Base-by-base conservation (phyloP, 2,888 invertebrate species). In the Euclidia mi region DNA sequence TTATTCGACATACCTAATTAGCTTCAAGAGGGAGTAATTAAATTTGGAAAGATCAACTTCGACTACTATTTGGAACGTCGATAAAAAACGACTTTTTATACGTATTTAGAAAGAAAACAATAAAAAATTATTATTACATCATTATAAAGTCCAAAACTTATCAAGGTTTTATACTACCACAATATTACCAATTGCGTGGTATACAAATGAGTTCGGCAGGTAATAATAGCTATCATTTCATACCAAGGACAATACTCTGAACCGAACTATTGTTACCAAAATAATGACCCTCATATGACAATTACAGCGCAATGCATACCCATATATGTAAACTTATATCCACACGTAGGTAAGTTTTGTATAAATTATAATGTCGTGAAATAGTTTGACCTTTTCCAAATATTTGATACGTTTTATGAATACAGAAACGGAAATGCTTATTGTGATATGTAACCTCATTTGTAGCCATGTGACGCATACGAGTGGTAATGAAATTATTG, bases 181-280 rank as follows among this genome's bases (percentile, higher is more conserved):
- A 25, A 25, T 25, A 25, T 25, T 7, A 25, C 20, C 20, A 25
- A 25, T 25, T 25, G 2, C 7, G 20, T 25, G 20, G 10, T 2
- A 29, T 10, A 2, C 0, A 34, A 6, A 34, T 14, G 7, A 34
- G 1, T 71, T 61, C 47, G 14, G 4, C 32, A 34, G 28, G 37
- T 59, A 53, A 64, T 71, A 42, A 63, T 46, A 31, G 3, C 50
- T 45, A 65, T 64, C 48, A 56, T 71, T 60, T 41, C 34, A 11
- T 7, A 42, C 41, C 71, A 71, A 67, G 76, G 72, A 49, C 62
- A 47, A 14, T 15, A 9, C 44, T 59, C 51, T 58, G 14, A 28
- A 18, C 34, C 41, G 20, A 65, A 61, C 29, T 14, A 38, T 50
- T 61, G 50, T 65, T 55, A 57, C 56, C 52, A 11, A 40, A 34